Conservation (phyloP, 2,888 invertebrate genomes). For the Podabrus alpinus region DNA sequence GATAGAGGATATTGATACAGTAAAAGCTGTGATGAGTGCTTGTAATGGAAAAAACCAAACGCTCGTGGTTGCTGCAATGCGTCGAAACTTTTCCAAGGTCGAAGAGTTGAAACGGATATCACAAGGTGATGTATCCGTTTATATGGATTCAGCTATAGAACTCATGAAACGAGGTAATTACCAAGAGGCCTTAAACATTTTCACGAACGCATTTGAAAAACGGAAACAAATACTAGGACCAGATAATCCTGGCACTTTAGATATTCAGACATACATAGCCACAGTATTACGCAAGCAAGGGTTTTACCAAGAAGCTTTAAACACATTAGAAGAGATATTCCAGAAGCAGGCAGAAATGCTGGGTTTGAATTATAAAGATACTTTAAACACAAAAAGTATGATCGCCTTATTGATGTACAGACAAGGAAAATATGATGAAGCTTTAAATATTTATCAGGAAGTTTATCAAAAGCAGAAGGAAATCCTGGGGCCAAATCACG, state of each 20-base stretch:
- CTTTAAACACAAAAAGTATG: not conserved
- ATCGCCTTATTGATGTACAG: not conserved
- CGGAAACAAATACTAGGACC: not conserved
- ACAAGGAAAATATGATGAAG: not conserved
- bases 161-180: not conserved
- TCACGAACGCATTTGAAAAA: not conserved
- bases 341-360: not conserved
- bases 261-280: not conserved
- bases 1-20: not conserved
- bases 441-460: not conserved
- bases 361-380: not conserved
- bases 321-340: not conserved
- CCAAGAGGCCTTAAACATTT: not conserved
- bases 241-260: not conserved
- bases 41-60: not conserved
- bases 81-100: not conserved
- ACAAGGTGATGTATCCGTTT: not conserved
- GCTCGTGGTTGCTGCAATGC: not conserved
- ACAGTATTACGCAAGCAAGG: not conserved
- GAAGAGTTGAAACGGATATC: not conserved
- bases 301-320: not conserved
- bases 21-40: not conserved
- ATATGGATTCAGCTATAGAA: not conserved
- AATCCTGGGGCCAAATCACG: not conserved
- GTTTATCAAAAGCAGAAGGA: not conserved